Evolutionary conservation across 2,888 invertebrate genomes (phyloP).

Genomic region (Sesia apiformis): DNA sequence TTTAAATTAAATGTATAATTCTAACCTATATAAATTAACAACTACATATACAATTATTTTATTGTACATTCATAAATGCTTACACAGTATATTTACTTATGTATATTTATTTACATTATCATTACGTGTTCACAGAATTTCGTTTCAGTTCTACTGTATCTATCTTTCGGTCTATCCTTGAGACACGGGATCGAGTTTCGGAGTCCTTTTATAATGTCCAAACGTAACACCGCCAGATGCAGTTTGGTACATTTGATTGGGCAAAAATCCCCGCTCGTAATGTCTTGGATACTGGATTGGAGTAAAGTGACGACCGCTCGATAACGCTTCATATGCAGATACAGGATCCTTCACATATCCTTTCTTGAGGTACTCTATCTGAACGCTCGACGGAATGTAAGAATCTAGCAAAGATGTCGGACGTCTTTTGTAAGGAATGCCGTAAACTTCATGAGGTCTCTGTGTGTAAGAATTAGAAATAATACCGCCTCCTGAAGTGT

Average conservation of each 20-base stretch:
- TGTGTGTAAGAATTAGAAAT: conserved; percentile 27
- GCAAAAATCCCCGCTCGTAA: conserved; percentile 61
- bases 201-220: conserved; percentile 58
- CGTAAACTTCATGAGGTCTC: conserved; percentile 34
- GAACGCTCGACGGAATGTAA: conserved; percentile 74
- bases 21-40: neutral
- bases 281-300: conserved; percentile 34
- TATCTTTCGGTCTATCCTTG: neutral
- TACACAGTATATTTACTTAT: neutral
- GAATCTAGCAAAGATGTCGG: conserved; percentile 74
- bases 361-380: conserved; percentile 60
- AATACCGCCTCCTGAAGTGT: conserved; percentile 29
- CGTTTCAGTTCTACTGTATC: neutral
- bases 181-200: conserved; percentile 31
- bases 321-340: conserved; percentile 54
- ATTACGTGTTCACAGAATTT: neutral
- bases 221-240: conserved; percentile 55
- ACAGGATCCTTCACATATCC: conserved; percentile 57
- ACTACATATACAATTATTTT: neutral
- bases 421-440: conserved; percentile 36
- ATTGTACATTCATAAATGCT: neutral
- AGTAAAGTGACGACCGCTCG: conserved; percentile 39
- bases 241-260: conserved; percentile 67
- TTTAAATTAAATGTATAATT: neutral
- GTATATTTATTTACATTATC: neutral